phyloP scores from a whole-genome alignment of 1,140 invertebrate genomes.

The Triops longicaudatus region DNA sequence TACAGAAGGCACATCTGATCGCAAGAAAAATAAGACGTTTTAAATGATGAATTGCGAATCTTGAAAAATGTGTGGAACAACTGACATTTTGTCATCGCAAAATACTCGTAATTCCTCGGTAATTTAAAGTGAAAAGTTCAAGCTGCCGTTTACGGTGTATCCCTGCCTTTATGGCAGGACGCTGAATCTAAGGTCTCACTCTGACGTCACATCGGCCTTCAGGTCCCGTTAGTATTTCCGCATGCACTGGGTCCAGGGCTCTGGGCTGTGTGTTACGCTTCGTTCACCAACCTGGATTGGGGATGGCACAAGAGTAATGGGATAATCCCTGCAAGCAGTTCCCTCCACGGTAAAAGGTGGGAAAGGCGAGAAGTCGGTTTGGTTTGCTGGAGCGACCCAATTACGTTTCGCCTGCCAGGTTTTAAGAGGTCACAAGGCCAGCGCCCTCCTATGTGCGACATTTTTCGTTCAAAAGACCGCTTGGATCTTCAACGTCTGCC shows the following conservation, averaged over 20 bases:
- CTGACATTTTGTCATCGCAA: not conserved
- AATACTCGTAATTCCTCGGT: not conserved
- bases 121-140: not conserved
- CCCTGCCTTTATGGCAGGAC: not conserved
- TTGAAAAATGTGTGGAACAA: not conserved
- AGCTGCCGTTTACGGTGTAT: not conserved
- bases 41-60: not conserved
- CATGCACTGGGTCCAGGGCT: not conserved
- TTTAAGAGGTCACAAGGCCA: not conserved
- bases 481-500: not conserved
- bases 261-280: not conserved
- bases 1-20: too few relatives aligned
- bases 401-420: conserved; percentile 11
- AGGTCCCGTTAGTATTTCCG: conserved; percentile 11
- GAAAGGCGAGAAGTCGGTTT: not conserved
- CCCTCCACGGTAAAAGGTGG: not conserved
- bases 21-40: not conserved
- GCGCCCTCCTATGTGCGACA: not conserved
- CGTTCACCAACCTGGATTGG: not conserved
- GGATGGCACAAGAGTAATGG: not conserved
- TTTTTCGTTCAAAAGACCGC: not conserved
- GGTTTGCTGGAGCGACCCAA: not conserved
- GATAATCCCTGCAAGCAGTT: not conserved
- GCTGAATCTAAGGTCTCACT: not conserved
- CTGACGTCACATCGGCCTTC: not conserved